Evolutionary conservation across 2,888 invertebrate genomes (phyloP), one percentile per base, ranked within the genome.

Genomic region (Euspilapteryx auroguttella): DNA sequence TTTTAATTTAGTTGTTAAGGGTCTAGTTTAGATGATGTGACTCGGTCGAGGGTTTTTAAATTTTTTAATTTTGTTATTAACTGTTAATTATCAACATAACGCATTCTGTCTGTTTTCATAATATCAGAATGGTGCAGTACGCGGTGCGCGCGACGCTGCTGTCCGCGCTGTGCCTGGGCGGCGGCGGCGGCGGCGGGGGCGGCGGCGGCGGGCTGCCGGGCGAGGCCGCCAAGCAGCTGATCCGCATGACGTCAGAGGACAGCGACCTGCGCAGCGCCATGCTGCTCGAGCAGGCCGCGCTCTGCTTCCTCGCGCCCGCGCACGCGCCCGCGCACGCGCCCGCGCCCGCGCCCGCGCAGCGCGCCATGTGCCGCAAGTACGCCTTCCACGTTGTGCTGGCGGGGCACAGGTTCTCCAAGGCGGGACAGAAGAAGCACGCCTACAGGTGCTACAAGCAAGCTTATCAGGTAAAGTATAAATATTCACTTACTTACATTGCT

Each of bases 321-420:
- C n/a, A n/a, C n/a, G n/a, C n/a, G n/a, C n/a, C n/a, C n/a, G n/a
- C n/a, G n/a, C n/a, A n/a, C n/a, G n/a, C n/a, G n/a, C n/a, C n/a
- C n/a, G n/a, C n/a, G n/a, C n/a, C n/a, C n/a, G 54, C 62, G 3
- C 78, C 79, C 6, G 75, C 81, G 10, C 75, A 81, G 38, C 82
- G 84, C 14, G 80, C 79, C 29, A 88, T 93, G 87, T 82, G 88
- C 39, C 79, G 96, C 29, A 97, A 97, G 61, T 96, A 94, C 56
- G 92, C 96, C 10, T 95, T 98, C 61, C 95, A 98, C 50, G 89
- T 94, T 79, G 95, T 98, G 12, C 78, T 99, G 12, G 92, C 98
- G 11, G 98, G 98, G 0, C 95, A 99, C 64, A 79, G 98, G 32
- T 97, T 87, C 63, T 92, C 90, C 8, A 94, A 96, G 57, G 89